Evolutionary conservation across 2,797 vertebrate genomes (phyloP), one percentile per base, ranked within the genome.

Genomic region (Tolypeutes matacus): DNA sequence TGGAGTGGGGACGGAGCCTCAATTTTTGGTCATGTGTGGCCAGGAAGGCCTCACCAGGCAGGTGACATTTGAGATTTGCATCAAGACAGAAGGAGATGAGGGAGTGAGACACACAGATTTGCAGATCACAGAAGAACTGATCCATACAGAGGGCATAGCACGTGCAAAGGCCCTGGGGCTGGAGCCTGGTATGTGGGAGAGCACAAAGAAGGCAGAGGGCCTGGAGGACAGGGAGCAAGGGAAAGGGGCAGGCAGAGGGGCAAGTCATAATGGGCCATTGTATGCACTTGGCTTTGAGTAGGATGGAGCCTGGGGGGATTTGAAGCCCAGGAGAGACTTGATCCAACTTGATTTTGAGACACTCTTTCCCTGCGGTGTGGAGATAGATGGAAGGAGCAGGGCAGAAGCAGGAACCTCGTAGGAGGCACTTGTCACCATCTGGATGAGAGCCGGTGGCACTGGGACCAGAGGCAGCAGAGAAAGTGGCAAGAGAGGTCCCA

Each of bases 1-100:
- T 31, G 2, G 11, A 80, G 14, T 2, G 6, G 14, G 46, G 0
- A 42, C 2, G 17, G 27, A 69, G 42, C 53, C 42, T 69, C 39
- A 1, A 2, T 53, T 81, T 58, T 18, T 20, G 27, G 2, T 5
- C 0, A 12, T 53, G 0, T 34, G 31, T n/a, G 36, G 5, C 39
- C 49, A 13, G 51, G 53, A 67, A 58, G 78, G 12, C 53, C 46
- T 83, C 21, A 3, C 12, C 18, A 25, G 64, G 23, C 49, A 7
- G 10, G 46, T 3, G 64, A 31, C 82, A 18, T 6, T 64, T 11
- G 65, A 78, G 64, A 14, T 8, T 64, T 11, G 65, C 72, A 56
- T 25, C 2, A 29, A 39, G 82, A 86, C 20, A 23, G 0, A 58
- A 73, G 51, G 58, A 12, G 29, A 14, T n/a, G 77, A 29, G 67